Evolutionary conservation across 1,140 invertebrate genomes (phyloP).

Genomic region (Parasteatoda tepidariorum): DNA sequence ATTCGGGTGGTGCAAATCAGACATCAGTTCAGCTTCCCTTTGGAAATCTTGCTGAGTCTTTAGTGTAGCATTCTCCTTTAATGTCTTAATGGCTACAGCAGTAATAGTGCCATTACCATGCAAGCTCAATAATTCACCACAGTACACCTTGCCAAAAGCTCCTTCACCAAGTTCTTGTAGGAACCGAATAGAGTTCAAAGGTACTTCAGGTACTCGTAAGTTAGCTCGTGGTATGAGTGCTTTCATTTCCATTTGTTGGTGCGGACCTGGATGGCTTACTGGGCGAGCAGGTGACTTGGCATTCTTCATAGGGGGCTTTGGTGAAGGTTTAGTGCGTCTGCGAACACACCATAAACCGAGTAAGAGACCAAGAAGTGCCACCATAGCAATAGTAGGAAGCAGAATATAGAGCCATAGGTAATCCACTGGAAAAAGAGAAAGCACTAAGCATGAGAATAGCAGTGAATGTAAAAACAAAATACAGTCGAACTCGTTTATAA

Average conservation of each 20-base stretch:
- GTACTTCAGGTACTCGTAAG: slow-evolving; percentile 69
- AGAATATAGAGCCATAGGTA: slow-evolving; percentile 73
- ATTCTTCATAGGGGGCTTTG: slow-evolving; percentile 46
- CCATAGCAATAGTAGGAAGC: slow-evolving; percentile 71
- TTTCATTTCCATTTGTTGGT: slow-evolving; percentile 77
- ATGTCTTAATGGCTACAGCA: slow-evolving; percentile 92
- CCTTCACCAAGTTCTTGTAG: slow-evolving; percentile 95
- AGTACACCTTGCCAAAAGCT: slow-evolving; percentile 95
- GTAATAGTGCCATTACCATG: slow-evolving; percentile 49
- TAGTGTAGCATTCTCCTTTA: slow-evolving; percentile 91
- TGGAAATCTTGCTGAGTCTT: slow-evolving; percentile 94
- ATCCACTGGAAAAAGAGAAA: slow-evolving; percentile 58
- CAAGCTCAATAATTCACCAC: slow-evolving; percentile 75
- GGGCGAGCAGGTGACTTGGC: slow-evolving; percentile 25
- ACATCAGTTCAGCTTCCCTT: slow-evolving; percentile 89
- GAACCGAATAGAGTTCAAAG: slow-evolving; percentile 85
- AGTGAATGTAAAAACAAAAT: no score
- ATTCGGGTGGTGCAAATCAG: slow-evolving; percentile 93
- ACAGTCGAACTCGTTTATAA: no score
- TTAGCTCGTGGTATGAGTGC: slow-evolving; percentile 74
- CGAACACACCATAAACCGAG: slow-evolving; percentile 67
- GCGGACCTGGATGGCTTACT: slow-evolving; percentile 26
- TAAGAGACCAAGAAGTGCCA: slow-evolving; percentile 71
- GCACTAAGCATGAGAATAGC: no score
- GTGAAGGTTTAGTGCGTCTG: slow-evolving; percentile 54